These are phyloP conservation scores for Cistogaster globosa DNA, from an alignment of 2,888 invertebrate genomes.

Conservation along the genomic window DNA sequence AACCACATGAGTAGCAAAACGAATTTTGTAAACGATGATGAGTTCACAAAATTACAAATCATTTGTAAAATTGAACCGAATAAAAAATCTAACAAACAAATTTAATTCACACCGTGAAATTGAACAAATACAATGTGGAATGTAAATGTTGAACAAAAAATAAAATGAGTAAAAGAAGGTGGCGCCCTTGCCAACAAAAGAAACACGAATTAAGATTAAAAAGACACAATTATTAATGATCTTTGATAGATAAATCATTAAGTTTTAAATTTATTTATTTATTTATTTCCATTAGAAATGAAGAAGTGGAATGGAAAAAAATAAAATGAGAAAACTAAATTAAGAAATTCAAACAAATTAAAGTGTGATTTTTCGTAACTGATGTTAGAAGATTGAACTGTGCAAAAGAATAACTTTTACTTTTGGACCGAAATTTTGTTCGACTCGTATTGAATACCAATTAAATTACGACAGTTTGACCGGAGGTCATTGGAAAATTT, in stretches of 20 bases:
- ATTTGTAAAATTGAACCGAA: constrained; percentile 45
- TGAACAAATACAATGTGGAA: constrained; percentile 73
- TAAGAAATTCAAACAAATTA: no score
- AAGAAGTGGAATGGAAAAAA: not conserved
- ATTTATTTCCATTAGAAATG: not conserved
- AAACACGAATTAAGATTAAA: constrained; percentile 43
- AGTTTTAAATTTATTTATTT: constrained; percentile 2
- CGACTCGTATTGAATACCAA: no score
- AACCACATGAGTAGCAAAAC: constrained; percentile 75
- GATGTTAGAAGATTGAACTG: no score
- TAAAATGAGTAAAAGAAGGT: constrained; percentile 45
- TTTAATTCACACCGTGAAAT: constrained; percentile 75
- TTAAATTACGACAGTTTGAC: no score
- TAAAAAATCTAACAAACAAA: constrained; percentile 55
- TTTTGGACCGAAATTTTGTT: no score
- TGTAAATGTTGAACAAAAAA: constrained; percentile 26
- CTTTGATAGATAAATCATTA: constrained; percentile 74
- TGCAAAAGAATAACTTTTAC: no score
- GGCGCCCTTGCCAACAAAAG: constrained; percentile 68
- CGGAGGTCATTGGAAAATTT: no score
- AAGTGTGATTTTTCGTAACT: no score
- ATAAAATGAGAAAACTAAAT: no score
- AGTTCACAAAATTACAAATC: not conserved
- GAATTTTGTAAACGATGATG: constrained; percentile 71
- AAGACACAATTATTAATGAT: constrained; percentile 78